Conservation (phyloP, 2,888 invertebrate species). For the Perdita meconis region DNA sequence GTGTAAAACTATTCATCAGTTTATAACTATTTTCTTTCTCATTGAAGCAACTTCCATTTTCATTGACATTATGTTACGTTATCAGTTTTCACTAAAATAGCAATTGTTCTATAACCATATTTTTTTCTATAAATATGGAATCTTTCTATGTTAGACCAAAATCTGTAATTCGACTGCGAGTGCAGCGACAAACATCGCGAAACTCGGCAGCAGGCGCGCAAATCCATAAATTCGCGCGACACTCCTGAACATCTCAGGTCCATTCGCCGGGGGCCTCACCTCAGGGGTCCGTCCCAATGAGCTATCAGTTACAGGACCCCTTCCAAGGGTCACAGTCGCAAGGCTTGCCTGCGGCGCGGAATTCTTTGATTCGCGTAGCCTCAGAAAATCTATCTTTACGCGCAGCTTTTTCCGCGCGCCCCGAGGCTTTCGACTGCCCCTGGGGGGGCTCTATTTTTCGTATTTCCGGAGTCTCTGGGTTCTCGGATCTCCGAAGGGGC, state of each 20-base stretch:
- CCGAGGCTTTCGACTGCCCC: neutral
- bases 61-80: too few species aligned
- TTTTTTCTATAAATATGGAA: too few species aligned
- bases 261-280: constrained; percentile 7
- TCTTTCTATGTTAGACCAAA: too few species aligned
- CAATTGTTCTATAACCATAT: too few species aligned
- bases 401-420: neutral
- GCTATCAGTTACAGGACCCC: constrained; percentile 14
- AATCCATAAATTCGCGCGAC: constrained; percentile 21
- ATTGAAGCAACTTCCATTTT: too few species aligned
- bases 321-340: constrained; percentile 13
- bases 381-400: neutral
- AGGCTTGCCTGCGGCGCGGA: constrained; percentile 10
- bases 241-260: neutral
- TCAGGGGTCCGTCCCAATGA: constrained; percentile 7
- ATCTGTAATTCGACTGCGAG: neutral
- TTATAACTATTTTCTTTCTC: too few species aligned
- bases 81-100: too few species aligned
- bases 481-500: too few species aligned
- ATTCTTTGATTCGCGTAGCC: neutral
- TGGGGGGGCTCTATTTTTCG: too few species aligned
- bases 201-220: neutral
- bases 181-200: too few species aligned
- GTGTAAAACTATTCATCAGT: too few species aligned
- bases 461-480: neutral